phyloP scores from a whole-genome alignment of 2,888 invertebrate species.

The Alcis repandata region DNA sequence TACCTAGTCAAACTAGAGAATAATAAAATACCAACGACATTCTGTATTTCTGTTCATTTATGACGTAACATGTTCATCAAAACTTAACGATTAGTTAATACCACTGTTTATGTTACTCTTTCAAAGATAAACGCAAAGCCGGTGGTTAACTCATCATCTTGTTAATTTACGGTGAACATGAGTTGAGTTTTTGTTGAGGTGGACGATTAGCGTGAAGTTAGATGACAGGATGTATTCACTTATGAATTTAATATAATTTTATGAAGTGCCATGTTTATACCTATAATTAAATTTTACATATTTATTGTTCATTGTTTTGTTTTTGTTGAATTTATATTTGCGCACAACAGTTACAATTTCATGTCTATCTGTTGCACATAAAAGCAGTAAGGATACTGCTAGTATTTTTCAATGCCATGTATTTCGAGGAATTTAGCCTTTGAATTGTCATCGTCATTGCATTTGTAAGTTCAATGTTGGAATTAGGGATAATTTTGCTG shows the following conservation, averaged over 20 bases:
- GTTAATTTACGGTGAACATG: conserved; percentile 1
- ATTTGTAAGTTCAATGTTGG: background rate
- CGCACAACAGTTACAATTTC: conserved; percentile 32
- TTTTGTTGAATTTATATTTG: conserved; percentile 33
- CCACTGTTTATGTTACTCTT: background rate
- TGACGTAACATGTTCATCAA: background rate
- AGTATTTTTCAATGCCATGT: background rate
- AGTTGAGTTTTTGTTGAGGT: conserved; percentile 6
- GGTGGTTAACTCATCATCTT: background rate
- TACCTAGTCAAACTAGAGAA: conserved; percentile 7
- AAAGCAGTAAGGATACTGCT: conserved; percentile 24
- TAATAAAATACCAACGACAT: background rate
- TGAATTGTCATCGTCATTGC: no score
- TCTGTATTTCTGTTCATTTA: background rate
- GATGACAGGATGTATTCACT: conserved; percentile 29
- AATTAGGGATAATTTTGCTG: no score
- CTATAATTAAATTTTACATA: conserved; percentile 27
- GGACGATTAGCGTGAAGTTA: conserved; percentile 27
- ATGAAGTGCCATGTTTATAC: conserved; percentile 54
- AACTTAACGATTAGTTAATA: background rate
- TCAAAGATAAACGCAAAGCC: background rate
- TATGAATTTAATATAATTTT: conserved; percentile 42
- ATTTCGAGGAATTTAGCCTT: no score
- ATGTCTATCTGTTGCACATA: background rate
- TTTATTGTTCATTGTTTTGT: conserved; percentile 36